These are phyloP conservation scores for Pogonognathellus flavescens DNA, from an alignment of 1,140 invertebrate species.

Conservation along the genomic window DNA sequence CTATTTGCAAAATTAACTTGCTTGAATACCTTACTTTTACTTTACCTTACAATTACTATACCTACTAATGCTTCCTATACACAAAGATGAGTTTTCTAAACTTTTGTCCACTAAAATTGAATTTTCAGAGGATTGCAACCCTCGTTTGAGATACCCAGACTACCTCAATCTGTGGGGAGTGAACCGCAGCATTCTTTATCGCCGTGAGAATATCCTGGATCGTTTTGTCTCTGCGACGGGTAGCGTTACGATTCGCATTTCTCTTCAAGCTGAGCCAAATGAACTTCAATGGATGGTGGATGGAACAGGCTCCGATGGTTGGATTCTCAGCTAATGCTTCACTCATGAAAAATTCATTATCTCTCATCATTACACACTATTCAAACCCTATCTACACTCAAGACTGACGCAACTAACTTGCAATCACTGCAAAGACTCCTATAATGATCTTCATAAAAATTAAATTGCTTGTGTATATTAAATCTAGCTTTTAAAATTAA, in stretches of 20 bases:
- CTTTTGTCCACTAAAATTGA: neutral
- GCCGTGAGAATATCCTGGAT: constrained; percentile 43
- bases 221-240: constrained; percentile 29
- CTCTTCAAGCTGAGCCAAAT: constrained; percentile 55
- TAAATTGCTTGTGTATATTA: too few relatives aligned
- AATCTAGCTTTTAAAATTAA: too few relatives aligned
- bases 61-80: too few relatives aligned
- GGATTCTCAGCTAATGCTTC: constrained; percentile 21
- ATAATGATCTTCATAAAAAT: too few relatives aligned
- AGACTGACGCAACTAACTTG: too few relatives aligned
- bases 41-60: too few relatives aligned
- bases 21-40: too few relatives aligned
- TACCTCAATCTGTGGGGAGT: constrained; percentile 50
- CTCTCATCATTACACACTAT: neutral
- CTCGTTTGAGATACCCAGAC: constrained; percentile 53
- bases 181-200: constrained; percentile 53
- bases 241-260: constrained; percentile 40
- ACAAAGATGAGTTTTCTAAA: too few relatives aligned
- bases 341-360: neutral
- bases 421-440: too few relatives aligned
- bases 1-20: too few relatives aligned
- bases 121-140: constrained; percentile 34
- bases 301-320: constrained; percentile 44
- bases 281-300: constrained; percentile 22
- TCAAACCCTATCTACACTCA: too few relatives aligned